phyloP scores from a whole-genome alignment of 1,140 invertebrate genomes.

The Lasioglossum albipes region DNA sequence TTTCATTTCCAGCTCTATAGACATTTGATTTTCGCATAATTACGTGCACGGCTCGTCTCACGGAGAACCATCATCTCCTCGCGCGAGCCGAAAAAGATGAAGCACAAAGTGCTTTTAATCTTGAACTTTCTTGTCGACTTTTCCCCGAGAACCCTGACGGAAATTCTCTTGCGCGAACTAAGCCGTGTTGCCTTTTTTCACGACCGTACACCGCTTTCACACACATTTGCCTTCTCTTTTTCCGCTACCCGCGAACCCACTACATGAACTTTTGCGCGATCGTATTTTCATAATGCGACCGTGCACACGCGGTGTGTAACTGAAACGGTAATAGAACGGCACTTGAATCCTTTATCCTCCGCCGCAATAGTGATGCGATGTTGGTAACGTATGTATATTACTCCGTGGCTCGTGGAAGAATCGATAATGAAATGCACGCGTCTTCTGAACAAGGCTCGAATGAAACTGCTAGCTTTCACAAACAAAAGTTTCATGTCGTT shows the following conservation, averaged over 20 bases:
- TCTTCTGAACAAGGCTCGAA: not conserved
- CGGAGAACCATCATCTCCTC: not conserved
- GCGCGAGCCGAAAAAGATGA: no score
- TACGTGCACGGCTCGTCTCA: not conserved
- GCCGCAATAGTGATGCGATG: not conserved
- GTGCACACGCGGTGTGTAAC: not conserved
- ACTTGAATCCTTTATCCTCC: not conserved
- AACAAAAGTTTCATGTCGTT: slow-evolving; percentile 11
- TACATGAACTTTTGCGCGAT: no score
- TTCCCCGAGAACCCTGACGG: not conserved
- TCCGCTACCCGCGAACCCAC: no score
- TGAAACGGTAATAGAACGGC: not conserved
- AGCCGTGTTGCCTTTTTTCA: not conserved
- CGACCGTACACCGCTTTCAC: not conserved
- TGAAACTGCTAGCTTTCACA: slow-evolving; percentile 29
- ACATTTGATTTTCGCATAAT: slow-evolving; percentile 7
- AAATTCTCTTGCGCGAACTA: not conserved
- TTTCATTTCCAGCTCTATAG: no score
- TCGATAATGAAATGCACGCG: not conserved
- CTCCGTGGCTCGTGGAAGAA: not conserved
- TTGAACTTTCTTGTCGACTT: not conserved
- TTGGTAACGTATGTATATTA: not conserved
- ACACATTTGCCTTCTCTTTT: not conserved
- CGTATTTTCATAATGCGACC: slow-evolving; percentile 10
- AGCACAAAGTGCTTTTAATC: slow-evolving; percentile 3